These are phyloP conservation scores for Grammomys surdaster DNA, from an alignment of 2,113 vertebrate genomes.

Conservation along the genomic window DNA sequence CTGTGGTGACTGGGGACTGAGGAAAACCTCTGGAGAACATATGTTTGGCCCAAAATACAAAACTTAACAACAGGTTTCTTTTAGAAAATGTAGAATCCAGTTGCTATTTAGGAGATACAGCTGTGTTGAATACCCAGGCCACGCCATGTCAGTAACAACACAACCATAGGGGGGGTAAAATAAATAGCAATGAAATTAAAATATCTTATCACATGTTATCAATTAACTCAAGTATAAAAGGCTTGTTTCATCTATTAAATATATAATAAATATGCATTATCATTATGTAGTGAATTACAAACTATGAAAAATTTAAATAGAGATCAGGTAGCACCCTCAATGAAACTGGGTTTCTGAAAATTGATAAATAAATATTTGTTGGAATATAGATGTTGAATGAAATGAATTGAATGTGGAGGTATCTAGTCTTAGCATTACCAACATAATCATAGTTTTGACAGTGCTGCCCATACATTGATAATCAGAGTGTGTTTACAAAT, in stretches of 20 bases:
- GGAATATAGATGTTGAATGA: neutral
- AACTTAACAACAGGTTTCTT: neutral
- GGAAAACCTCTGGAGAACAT: neutral
- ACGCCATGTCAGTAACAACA: neutral
- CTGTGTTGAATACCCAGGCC: neutral
- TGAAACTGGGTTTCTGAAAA: neutral
- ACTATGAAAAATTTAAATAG: neutral
- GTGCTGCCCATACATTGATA: neutral
- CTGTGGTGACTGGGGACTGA: neutral
- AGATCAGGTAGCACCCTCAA: neutral
- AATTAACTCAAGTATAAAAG: neutral
- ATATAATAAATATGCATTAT: neutral
- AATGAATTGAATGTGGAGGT: too few species aligned
- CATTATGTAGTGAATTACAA: neutral
- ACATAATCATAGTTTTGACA: neutral
- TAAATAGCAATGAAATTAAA: conserved; percentile 32
- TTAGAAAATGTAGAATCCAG: neutral
- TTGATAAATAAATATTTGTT: neutral
- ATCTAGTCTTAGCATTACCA: neutral
- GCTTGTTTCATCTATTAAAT: neutral
- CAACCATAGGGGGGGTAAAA: neutral
- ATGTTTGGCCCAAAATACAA: neutral
- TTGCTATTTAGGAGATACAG: neutral
- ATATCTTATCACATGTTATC: neutral
- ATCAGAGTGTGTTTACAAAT: neutral